A percentile compares a stretch with the other conserved stretches of the same genome.
phyloP scores from a whole-genome alignment of 2,797 vertebrate genomes.

The Phalanger gymnotis region DNA sequence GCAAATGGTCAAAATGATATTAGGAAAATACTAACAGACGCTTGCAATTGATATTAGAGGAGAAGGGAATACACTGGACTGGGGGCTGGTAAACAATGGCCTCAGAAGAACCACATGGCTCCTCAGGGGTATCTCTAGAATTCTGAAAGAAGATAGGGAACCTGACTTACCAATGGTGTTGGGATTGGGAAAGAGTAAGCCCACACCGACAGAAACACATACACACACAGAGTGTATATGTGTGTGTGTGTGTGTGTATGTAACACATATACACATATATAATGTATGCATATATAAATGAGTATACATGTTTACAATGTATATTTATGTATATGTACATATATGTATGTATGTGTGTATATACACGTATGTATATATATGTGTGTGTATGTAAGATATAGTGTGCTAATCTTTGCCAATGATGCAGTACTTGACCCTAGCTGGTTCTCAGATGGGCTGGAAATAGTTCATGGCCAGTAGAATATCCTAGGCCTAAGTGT shows the following conservation, averaged over 20 bases:
- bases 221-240: too few relatives aligned
- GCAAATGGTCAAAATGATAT: not conserved
- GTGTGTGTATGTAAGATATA: not conserved
- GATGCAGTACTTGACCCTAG: not conserved
- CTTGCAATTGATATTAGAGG: not conserved
- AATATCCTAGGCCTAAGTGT: not conserved
- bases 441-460: not conserved
- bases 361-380: fast-evolving
- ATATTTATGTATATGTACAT: too few relatives aligned
- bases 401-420: not conserved
- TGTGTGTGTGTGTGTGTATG: too few relatives aligned
- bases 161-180: not conserved
- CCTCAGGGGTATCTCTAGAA: not conserved
- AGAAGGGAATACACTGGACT: not conserved
- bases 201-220: not conserved
- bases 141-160: not conserved
- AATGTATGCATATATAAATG: too few relatives aligned
- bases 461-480: not conserved
- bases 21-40: not conserved
- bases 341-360: not conserved
- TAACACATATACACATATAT: too few relatives aligned
- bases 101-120: not conserved
- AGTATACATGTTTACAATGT: not conserved
- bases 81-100: not conserved
- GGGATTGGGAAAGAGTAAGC: not conserved